Evolutionary conservation across 2,888 invertebrate genomes (phyloP).

Genomic region (Coenonympha arcania): DNA sequence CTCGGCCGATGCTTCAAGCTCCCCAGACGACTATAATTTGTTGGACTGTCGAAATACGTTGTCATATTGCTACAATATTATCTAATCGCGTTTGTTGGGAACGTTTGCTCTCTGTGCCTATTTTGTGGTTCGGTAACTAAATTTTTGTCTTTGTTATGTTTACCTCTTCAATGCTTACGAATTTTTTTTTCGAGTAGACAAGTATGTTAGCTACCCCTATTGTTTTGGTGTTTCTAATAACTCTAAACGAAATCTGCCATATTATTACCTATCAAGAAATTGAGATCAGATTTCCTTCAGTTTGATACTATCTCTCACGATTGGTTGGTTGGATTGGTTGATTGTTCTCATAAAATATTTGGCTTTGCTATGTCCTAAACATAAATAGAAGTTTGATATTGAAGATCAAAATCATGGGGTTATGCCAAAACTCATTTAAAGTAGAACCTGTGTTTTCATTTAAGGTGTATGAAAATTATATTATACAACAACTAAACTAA

Average conservation of each 20-base stretch:
- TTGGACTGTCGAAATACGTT: slow-evolving; percentile 10
- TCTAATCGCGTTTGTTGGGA: not conserved
- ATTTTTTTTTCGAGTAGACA: no score
- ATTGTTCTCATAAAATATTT: no score
- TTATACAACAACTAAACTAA: not conserved
- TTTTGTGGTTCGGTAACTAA: no score
- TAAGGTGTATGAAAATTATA: slow-evolving; percentile 19
- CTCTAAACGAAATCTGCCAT: no score
- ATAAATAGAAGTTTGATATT: not conserved
- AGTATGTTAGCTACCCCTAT: no score
- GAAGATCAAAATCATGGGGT: not conserved
- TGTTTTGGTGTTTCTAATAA: no score
- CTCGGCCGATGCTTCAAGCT: slow-evolving; percentile 2
- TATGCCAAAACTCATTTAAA: slow-evolving; percentile 10
- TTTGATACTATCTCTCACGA: no score
- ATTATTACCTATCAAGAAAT: no score
- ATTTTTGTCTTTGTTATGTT: not conserved
- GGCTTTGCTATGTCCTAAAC: no score
- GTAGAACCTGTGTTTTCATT: slow-evolving; percentile 16
- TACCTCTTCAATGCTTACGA: not conserved
- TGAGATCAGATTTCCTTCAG: no score
- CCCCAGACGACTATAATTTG: slow-evolving; percentile 12
- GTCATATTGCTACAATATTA: slow-evolving; percentile 6
- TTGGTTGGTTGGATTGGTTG: no score
- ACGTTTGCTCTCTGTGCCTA: no score